Conservation (phyloP, 2,113 vertebrate species). For the human (Homo sapiens) region DNA sequence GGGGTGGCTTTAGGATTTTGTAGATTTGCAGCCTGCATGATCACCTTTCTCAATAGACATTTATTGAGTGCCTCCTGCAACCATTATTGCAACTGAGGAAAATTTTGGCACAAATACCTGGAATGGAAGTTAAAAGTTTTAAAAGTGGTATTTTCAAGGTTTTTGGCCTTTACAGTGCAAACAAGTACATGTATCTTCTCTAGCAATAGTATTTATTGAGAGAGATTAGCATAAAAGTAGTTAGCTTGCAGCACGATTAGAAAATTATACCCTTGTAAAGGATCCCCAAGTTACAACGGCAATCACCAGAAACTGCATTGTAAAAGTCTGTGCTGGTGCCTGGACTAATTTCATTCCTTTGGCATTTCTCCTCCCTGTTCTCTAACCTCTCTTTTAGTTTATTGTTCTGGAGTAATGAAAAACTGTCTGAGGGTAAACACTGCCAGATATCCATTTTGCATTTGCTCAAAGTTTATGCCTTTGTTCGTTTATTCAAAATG, state of each 20-base stretch:
- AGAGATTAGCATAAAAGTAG: conserved; percentile 67
- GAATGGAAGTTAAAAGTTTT: not conserved
- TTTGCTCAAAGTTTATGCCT: conserved; percentile 1
- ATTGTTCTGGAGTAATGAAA: conserved; percentile 44
- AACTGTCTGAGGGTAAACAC: not conserved
- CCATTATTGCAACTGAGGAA: not conserved
- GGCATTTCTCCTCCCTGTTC: not conserved
- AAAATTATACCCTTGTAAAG: conserved; percentile 69
- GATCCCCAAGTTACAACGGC: conserved; percentile 43
- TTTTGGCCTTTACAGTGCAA: conserved; percentile 38
- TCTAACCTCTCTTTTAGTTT: conserved; percentile 12
- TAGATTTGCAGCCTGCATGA: not conserved
- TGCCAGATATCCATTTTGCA: not conserved
- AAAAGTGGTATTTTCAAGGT: conserved; percentile 33
- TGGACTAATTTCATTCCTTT: not conserved
- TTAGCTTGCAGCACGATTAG: conserved; percentile 56
- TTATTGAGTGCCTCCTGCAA: not conserved
- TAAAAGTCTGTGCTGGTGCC: conserved; percentile 30
- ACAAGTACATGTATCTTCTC: conserved; percentile 11
- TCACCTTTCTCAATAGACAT: not conserved
- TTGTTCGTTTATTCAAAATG: not conserved
- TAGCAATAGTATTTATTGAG: conserved; percentile 45
- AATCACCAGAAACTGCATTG: not conserved
- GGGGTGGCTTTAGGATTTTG: not conserved
- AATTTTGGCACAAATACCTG: not conserved